Evolutionary conservation across 2,888 invertebrate genomes (phyloP), one percentile per base, ranked within the genome.

Genomic region (Lamellibrachia columna): DNA sequence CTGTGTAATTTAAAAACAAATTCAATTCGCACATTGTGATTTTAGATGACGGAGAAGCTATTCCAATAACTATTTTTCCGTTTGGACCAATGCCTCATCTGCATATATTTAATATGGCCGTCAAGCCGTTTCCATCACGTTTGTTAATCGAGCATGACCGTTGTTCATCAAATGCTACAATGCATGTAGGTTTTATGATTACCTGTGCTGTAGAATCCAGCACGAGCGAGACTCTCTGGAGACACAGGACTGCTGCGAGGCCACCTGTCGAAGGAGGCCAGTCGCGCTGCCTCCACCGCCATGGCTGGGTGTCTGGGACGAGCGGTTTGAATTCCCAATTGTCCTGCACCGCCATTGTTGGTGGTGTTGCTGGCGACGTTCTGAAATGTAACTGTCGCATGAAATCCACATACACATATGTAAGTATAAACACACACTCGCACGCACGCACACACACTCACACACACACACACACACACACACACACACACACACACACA

Each of bases 221-320:
- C 75, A 6, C 75, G 75, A 75, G 75, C 75, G 75, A 75, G 75
- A 22, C 2, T 75, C 75, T 75, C 75, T 4, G 75, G 75, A 75
- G 75, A 22, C 22, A 75, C 75, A n/a, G 75, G 75, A 75, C 22
- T 75, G 7, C 75, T 75, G n/a, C 75, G 75, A 75, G 75, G 75
- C 75, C 75, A 75, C 15, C 75, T 15, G 75, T 75, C 75, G 75
- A 75, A 75, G 75, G 75, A 75, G 75, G 22, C 22, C 15, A 75
- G 75, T 75, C 75, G 75, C 15, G 6, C 22, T 75, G 75, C 75
- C 75, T 75, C 75, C 75, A 75, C 75, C 75, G 75, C 75, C 75
- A 75, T 75, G 75, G 75, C 75, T n/a, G 75, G 75, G 75, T 75
- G 75, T 75, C 75, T 75, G 4, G 75, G 75, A 75, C n/a, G 75